Base-by-base conservation (phyloP, 2,797 vertebrate species). In the Heteromormyrus szaboi region DNA sequence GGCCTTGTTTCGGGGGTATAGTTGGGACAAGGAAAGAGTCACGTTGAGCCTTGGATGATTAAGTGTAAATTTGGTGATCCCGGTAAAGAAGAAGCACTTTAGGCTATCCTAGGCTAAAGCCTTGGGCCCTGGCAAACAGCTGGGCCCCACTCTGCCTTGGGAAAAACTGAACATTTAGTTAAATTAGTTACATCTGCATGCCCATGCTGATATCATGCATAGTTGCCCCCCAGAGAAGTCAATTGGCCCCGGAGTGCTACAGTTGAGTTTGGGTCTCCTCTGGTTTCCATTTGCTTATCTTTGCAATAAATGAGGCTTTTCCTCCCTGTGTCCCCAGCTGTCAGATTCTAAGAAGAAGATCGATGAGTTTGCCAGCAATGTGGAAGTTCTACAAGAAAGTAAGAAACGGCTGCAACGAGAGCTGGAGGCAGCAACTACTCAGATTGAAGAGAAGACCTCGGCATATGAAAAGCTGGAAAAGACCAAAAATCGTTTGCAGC, bases 391-490 rank as follows among this genome's bases (percentile, higher is more conserved):
- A 93, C 98, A 99, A 89, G 98, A 99, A 92, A 95, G 97, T n/a
- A 99, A 98, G 94, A 99, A 98, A 93, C 97, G 96, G 85, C 92
- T 99, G 89, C 98, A 99, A 94, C 97, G 96, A 92, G 98, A 99
- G 91, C 93, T 98, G 22, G 99, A 99, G 91, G 94, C 96, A 5
- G 95, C 97, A 53, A 98, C 96, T 90, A 97, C 97, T 89, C 97
- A 98, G 93, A 99, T 96, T 88, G 98, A 99, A 37, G 99, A 99
- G 94, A 99, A 99, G 92, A 96, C 96, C 22, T 96, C 97, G 0
- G 98, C 98, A 0, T 99, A 96, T 0, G 98, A 99, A 93, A 99
- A 99, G 95, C 89, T 99, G 96, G 98, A 99, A 94, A 99, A 99
- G 94, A 99, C 98, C 89, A 99, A 99, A 94, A 99, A 97, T 92